These are phyloP conservation scores for Gonatopus flavifemur DNA, from an alignment of 1,140 invertebrate species.

Conservation along the genomic window DNA sequence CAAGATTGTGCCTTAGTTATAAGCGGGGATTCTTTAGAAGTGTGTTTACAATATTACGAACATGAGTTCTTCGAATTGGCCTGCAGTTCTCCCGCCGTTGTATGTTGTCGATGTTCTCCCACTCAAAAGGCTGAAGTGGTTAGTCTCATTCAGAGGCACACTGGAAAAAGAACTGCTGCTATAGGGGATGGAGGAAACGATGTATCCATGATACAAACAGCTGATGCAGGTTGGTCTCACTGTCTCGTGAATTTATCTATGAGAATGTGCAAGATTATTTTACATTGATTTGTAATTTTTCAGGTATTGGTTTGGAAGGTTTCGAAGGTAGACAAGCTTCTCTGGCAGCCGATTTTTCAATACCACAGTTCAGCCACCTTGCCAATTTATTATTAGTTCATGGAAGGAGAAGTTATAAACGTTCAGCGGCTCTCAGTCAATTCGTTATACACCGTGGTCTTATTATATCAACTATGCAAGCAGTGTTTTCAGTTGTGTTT, in stretches of 20 bases:
- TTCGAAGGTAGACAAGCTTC: constrained; percentile 94
- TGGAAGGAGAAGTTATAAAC: constrained; percentile 92
- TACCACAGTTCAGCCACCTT: constrained; percentile 89
- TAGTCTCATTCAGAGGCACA: constrained; percentile 83
- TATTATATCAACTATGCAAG: constrained; percentile 99
- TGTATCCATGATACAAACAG: constrained; percentile 92
- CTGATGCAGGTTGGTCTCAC: constrained; percentile 76
- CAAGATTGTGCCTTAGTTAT: constrained; percentile 89
- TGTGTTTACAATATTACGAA: constrained; percentile 92
- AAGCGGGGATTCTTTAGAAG: constrained; percentile 90
- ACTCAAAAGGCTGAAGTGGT: constrained; percentile 99
- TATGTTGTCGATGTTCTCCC: constrained; percentile 96
- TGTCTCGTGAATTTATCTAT: no score
- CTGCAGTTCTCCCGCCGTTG: constrained; percentile 89
- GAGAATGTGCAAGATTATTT: background rate
- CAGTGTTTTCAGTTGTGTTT: constrained; percentile 98
- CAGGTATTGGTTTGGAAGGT: constrained; percentile 93
- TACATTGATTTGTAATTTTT: constrained; percentile 4
- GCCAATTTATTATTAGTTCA: constrained; percentile 89
- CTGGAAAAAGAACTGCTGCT: constrained; percentile 79
- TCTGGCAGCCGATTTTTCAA: constrained; percentile 98
- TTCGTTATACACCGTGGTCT: constrained; percentile 99
- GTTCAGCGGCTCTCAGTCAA: constrained; percentile 93
- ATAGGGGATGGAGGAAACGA: constrained; percentile 88
- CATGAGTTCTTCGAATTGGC: constrained; percentile 95